Evolutionary conservation across 2,113 vertebrate species (phyloP), one percentile per base, ranked within the genome.

Genomic region (Boulengeromyrus knoepffleri): DNA sequence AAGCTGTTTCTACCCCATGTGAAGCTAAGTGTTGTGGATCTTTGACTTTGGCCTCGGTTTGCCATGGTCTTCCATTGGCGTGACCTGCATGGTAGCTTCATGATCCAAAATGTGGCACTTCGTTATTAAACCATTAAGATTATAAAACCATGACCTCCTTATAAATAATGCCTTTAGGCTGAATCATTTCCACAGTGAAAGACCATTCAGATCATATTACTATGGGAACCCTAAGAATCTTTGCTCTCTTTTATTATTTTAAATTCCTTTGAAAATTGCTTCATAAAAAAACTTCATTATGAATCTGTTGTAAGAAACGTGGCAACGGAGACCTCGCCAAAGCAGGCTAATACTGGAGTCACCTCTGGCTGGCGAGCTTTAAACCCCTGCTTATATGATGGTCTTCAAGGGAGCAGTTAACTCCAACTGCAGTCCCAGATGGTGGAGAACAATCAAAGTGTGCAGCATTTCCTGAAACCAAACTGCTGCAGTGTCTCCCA

Each of bases 251-350:
- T 46, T 1, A n/a, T 85, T 24, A 47, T 42, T 85, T 46, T 24
- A 85, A 85, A 85, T 85, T 85, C 83, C 39, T 80, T 80, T 45
- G 83, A 85, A 85, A 85, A 46, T 47, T 85, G 83, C 39, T 46
- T 85, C 83, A 47, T n/a, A 46, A 47, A 83, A 83, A n/a, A 46
- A 21, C 36, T 83, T 70, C 62, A 80, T 80, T 42, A 80, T 42
- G 74, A 49, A 50, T 47, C 74, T 89, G 58, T 89, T 89, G 88
- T 53, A 31, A 89, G 45, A 42, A 50, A 52, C 21, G 31, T 84
- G 74, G 17, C 74, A 52, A 12, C 24, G 50, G 70, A 39, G 19
- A 19, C 10, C 2, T 46, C 36, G 74, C 74, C 36, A 53, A 87
- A 5, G 27, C 47, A 31, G 49, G 24, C 49, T 52, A 52, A 50